Evolutionary conservation across 30 jellyfish, hydroid and myxozoan species (phyloP), one percentile per base, ranked within the genome.

Genomic region (Pseudorhiza aurosa): DNA sequence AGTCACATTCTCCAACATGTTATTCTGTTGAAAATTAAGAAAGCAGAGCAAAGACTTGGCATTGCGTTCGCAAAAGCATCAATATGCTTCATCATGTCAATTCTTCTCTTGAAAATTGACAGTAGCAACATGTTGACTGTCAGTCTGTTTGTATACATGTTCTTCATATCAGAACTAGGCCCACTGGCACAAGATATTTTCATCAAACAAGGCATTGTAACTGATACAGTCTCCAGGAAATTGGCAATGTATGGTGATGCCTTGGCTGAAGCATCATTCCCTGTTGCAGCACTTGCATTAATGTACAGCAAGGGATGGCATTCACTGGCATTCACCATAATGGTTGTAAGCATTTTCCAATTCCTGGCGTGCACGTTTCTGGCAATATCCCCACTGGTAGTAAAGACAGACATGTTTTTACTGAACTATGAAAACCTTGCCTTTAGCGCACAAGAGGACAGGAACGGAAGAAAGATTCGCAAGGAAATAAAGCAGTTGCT

Each of bases 241-340:
- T 28, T 80, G 71, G 32, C 39, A 19, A 19, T 63, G 42, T 17
- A 31, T 42, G 87, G 81, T 31, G 77, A 72, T 43, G 81, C 94
- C 2, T 25, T 82, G 9, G 86, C 87, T 4, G 94, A 82, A 44
- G 47, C 47, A 17, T 1, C 69, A 2, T 55, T 82, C 42, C 94
- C 94, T 12, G 75, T 43, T 2, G 33, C 58, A 36, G 19, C 81
- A 24, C 81, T 82, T 17, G 73, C 81, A 0, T 30, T 71, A 36
- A 82, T 82, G 86, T 57, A 68, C 82, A 75, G 44, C 67, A 71
- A 82, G 36, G 86, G 86, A 0, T 55, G 94, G 86, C 80, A 69
- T 31, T 72, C 94, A 2, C 31, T 82, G 65, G 40, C 94, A 21
- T 68, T 82, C 45, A 63, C 76, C 6, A 42, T 82, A 18, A 9